Evolutionary conservation across 2,888 invertebrate genomes (phyloP), one percentile per base, ranked within the genome.

Genomic region (Drosophila subquinaria): DNA sequence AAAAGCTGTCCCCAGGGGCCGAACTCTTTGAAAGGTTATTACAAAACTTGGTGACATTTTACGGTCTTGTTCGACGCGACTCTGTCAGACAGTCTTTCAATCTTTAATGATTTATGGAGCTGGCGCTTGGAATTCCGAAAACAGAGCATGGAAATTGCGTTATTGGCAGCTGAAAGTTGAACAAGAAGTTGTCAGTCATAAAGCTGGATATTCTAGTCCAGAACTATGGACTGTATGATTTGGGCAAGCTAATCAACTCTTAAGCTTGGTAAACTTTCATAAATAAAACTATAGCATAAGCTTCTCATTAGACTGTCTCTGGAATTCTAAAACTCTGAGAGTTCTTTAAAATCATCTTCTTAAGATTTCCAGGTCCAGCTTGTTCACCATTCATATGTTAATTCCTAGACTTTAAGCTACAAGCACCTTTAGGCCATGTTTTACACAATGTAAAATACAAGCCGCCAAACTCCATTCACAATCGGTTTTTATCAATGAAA

Each of bases 41-140:
- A 71, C 65, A 70, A 76, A 73, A 68, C 63, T 69, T 60, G 64
- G 69, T 72, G 86, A 76, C 82, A 79, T 20, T 63, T 74, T 62
- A 59, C 57, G 57, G 65, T 57, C 65, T 65, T 72, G 65, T 69
- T 63, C 36, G 35, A 51, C 20, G n/a, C 17, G 73, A 53, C 40
- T 78, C 40, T 47, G 40, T 45, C 69, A 23, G 30, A 36, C 45
- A 55, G 57, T 63, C 66, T 65, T 57, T 68, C 67, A 62, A 56
- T 66, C 65, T 64, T 33, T 59, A 62, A 86, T 82, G 83, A 88
- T 85, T 82, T 79, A 88, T 82, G 88, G 50, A 56, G 61, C 10
- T 17, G 33, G 48, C 53, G 23, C 48, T 50, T 48, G 50, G 51
- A 47, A 69, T 69, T 53, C 56, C 30, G 42, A 42, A 56, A 64